Evolutionary conservation across 2,888 invertebrate species (phyloP).

Genomic region (Aphrophora alni): DNA sequence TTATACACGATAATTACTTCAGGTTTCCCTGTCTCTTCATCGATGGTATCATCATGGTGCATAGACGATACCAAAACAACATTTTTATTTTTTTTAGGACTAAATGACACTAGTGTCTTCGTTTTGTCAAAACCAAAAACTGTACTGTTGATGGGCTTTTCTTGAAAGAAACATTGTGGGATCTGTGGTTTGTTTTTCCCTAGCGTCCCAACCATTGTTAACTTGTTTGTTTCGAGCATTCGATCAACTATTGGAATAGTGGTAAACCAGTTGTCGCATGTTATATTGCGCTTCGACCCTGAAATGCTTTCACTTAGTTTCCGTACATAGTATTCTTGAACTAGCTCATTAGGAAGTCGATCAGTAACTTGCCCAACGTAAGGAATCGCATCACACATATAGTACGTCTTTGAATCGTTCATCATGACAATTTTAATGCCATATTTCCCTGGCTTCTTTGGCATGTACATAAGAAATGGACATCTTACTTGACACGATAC

Average conservation of each 20-base stretch:
- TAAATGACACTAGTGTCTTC: background rate
- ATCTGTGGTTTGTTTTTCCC: conserved; percentile 9
- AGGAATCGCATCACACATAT: conserved; percentile 15
- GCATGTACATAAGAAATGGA: conserved; percentile 15
- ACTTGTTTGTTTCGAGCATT: background rate
- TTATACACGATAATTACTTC: conserved; percentile 49
- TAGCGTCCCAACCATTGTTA: conserved; percentile 17
- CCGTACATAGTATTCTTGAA: conserved; percentile 7
- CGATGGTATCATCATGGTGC: conserved; percentile 21
- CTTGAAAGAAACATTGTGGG: background rate
- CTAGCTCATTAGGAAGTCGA: background rate
- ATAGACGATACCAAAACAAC: background rate
- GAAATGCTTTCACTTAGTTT: background rate
- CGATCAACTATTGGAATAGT: background rate
- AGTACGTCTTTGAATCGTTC: conserved; percentile 13
- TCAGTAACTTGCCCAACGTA: background rate
- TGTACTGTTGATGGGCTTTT: background rate
- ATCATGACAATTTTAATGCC: conserved; percentile 17
- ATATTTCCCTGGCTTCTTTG: conserved; percentile 20
- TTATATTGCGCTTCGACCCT: background rate
- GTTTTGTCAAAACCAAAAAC: conserved; percentile 13
- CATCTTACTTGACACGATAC: conserved; percentile 3
- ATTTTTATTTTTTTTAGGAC: background rate
- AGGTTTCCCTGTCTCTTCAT: conserved; percentile 42
- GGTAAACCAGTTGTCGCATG: conserved; percentile 4